Evolutionary conservation across 2,113 vertebrate species (phyloP).

Genomic region (Ictidomys tridecemlineatus): DNA sequence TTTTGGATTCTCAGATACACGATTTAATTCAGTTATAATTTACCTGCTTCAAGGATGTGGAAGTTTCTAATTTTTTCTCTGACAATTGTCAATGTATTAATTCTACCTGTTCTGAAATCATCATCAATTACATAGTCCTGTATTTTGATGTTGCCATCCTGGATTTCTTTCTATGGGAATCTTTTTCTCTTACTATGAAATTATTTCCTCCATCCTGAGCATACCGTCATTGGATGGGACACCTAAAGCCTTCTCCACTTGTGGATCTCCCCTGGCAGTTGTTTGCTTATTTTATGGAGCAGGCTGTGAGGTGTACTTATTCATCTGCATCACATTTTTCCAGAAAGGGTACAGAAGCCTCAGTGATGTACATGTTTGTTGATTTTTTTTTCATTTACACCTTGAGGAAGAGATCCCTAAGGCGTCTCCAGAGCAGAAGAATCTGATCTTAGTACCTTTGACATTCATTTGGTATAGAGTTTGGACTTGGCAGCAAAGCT

Average conservation of each 20-base stretch:
- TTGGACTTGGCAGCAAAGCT: not conserved
- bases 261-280: too few species aligned
- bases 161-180: too few species aligned
- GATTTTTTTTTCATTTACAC: too few species aligned
- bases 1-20: not conserved
- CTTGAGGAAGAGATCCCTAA: not conserved
- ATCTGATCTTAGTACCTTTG: not conserved
- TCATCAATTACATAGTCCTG: too few species aligned
- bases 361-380: not conserved
- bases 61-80: slow-evolving; percentile 61
- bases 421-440: not conserved
- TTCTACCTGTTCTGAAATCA: not conserved
- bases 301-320: not conserved
- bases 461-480: not conserved
- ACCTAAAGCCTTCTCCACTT: too few species aligned
- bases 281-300: too few species aligned
- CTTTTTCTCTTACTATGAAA: too few species aligned
- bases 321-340: not conserved
- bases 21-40: not conserved
- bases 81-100: slow-evolving; percentile 44
- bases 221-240: too few species aligned
- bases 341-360: not conserved
- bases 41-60: not conserved
- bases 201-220: too few species aligned
- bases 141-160: too few species aligned